Evolutionary conservation across 2,113 vertebrate species (phyloP).

Genomic region (Corvus moneduloides): DNA sequence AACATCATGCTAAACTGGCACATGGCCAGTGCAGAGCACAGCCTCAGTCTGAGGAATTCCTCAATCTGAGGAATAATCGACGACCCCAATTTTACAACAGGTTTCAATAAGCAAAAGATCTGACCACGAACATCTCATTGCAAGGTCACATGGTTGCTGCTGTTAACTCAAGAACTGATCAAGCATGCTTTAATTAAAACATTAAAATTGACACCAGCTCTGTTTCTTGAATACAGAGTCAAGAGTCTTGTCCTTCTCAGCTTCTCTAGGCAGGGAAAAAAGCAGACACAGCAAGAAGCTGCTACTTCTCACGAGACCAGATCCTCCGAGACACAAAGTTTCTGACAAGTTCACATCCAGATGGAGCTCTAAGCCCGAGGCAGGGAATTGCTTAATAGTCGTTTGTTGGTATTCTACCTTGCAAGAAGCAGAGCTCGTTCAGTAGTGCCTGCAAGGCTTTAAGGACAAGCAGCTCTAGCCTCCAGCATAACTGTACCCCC

Average conservation of each 20-base stretch:
- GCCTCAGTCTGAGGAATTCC: not conserved
- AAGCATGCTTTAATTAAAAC: not conserved
- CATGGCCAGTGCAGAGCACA: not conserved
- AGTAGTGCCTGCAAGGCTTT: not conserved
- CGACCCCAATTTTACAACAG: not conserved
- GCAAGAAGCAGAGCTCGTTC: not conserved
- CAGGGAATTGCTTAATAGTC: not conserved
- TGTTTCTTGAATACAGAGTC: not conserved
- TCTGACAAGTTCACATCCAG: not conserved
- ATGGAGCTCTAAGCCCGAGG: not conserved
- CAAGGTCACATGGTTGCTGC: not conserved
- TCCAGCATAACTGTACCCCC: accelerated
- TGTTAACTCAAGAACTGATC: not conserved
- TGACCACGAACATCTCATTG: not conserved
- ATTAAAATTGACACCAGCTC: not conserved
- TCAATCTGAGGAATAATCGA: not conserved
- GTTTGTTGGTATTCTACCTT: not conserved
- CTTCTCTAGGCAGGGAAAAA: not conserved
- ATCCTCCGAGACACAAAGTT: not conserved
- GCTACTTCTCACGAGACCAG: not conserved
- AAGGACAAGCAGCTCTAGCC: not conserved
- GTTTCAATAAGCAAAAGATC: not conserved
- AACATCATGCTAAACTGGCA: not conserved
- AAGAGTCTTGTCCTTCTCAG: not conserved
- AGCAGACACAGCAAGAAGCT: not conserved